Evolutionary conservation across 2,888 invertebrate genomes (phyloP), one percentile per base, ranked within the genome.

Genomic region (Cheilosia soror): DNA sequence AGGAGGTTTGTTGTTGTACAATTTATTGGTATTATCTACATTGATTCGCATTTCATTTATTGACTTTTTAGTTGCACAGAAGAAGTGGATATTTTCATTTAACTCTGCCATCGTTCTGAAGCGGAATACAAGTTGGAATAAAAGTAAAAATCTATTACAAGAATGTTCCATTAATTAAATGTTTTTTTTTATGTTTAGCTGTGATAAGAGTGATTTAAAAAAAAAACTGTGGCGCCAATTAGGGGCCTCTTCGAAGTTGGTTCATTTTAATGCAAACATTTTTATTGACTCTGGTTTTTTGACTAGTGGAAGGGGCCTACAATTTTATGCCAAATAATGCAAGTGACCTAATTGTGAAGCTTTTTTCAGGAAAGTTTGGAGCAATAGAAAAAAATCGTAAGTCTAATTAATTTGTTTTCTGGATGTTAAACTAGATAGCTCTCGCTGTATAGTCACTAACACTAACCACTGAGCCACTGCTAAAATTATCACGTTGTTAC

Each of bases 101-200:
- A 62, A 29, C n/a, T 11, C 13, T 13, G 27, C 29, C 6, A 60
- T 42, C 6, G 25, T 1, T 29, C 9, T 44, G 42, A 47, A 44
- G 15, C 47, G 20, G 7, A 3, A 6, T 6, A 11, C 47, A 7
- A 27, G 44, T 11, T 31, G 15, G 6, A 15, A 44, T 5, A 31
- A 20, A 31, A 31, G 15, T 29, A 2, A 29, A 20, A 47, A 7
- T 31, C 47, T 62, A 47, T 62, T 44, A 31, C 15, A 31, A 51
- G 65, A 29, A 65, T 33, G 25, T 40, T 13, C n/a, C 13, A 9
- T 65, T 51, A 65, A 51, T 65, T 65, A 65, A 49, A 65, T 40
- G 49, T 25, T 51, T n/a, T 0, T n/a, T 0, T 65, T 37, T 25
- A 51, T 13, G 20, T 49, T 5, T 2, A 49, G 20, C 33, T 15